Evolutionary conservation across 2,797 vertebrate genomes (phyloP), one percentile per base, ranked within the genome.

Genomic region (Carapus acus): DNA sequence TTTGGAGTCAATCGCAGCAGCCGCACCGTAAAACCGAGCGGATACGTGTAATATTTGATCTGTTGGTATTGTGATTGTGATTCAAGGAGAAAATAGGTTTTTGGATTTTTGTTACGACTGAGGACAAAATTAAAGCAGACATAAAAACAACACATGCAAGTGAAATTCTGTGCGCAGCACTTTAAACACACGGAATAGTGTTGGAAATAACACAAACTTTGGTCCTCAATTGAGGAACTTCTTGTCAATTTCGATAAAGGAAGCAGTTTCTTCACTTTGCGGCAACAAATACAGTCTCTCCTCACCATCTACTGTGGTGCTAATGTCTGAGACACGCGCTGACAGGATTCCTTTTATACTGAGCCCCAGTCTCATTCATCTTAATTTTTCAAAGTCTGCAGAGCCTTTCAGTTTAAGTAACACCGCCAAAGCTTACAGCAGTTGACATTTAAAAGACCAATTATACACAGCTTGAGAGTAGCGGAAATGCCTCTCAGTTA

Each of bases 61-160:
- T 47, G 56, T 65, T 1, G 13, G 58, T 34, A 36, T 33, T 39
- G 36, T 24, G 47, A 44, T 62, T 52, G n/a, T 15, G 44, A 45
- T 33, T 57, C 39, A 48, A 62, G 21, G 8, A 3, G 52, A 56
- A n/a, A n/a, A n/a, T n/a, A n/a, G n/a, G n/a, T n/a, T n/a, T 58
- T 74, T 39, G 53, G 42, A 58, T 69, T 67, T 54, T 56, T 34
- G 58, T 62, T 64, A 6, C 43, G 49, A 34, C 27, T 6, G 21
- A 16, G 42, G 2, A 8, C 2, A 43, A 47, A 48, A 24, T 33
- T 38, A n/a, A 48, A 59, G 44, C 62, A 47, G 59, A 48, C 42
- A 69, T 54, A 39, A 71, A 53, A 1, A 1, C 19, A 0, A 11
- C 39, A 65, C 46, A 62, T 49, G 42, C 49, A 31, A 50, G 62